Evolutionary conservation across 2,888 invertebrate species (phyloP), one percentile per base, ranked within the genome.

Genomic region (Nysson spinosus): DNA sequence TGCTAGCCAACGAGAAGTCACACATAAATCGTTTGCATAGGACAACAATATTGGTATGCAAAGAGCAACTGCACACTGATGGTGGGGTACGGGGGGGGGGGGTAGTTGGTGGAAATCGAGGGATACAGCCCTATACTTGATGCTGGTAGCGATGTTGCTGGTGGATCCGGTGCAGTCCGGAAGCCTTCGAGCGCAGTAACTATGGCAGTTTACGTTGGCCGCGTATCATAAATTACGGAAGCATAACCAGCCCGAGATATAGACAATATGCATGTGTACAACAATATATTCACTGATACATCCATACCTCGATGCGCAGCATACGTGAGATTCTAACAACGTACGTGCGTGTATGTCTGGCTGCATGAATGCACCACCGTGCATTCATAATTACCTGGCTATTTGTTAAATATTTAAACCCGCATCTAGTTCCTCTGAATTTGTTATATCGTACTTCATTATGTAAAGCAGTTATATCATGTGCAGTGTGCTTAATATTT

Each of bases 151-250:
- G 56, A 58, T 58, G 54, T 47, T 49, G 47, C 42, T 42, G 34
- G 37, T 35, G 60, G 52, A 58, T 58, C 43, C 61, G 55, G 26
- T 12, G 20, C 40, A 37, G 44, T 28, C 64, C 30, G 50, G 73
- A 47, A 67, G 57, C 57, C 64, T 58, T 62, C 54, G 39, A 30
- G 50, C 24, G 39, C 34, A 44, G 66, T 61, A 71, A 75, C 72
- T 69, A 64, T 72, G 72, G 54, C 56, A 66, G 71, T 71, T 75
- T 71, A 66, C 62, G 72, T 69, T 71, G 67, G 47, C 43, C 57
- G 58, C 44, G 64, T 75, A 73, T 74, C 75, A 74, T 80, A 80
- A 81, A 82, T 80, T 80, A 72, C 60, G 56, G 64, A 62, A 70
- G 72, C 75, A 68, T 65, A 76, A 72, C 64, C 42, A 56, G 17